Evolutionary conservation across 2,113 vertebrate species (phyloP).

Genomic region (Hippocampus abdominalis): DNA sequence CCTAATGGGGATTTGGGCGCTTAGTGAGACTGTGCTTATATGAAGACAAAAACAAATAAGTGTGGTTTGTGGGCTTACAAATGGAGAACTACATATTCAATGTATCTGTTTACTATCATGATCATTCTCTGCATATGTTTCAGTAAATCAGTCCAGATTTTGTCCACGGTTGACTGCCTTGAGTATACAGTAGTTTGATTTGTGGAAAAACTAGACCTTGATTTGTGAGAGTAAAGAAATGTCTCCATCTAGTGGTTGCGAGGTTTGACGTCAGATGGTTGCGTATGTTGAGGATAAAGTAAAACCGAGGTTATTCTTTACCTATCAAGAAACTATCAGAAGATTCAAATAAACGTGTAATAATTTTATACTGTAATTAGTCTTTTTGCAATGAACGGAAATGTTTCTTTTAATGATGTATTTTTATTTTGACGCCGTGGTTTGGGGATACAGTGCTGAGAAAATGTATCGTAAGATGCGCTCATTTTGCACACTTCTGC

Average conservation of each 20-base stretch:
- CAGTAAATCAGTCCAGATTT: background rate
- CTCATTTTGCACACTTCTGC: too few species aligned
- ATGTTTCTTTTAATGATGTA: background rate
- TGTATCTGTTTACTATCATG: background rate
- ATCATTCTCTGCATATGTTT: background rate
- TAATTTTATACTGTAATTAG: too few species aligned
- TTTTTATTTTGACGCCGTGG: background rate
- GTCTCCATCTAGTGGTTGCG: constrained; percentile 43
- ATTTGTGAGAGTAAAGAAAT: background rate
- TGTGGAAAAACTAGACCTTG: background rate
- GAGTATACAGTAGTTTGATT: background rate
- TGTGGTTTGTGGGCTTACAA: background rate
- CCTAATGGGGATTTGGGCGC: background rate
- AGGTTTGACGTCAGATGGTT: background rate
- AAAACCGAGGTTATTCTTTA: too few species aligned
- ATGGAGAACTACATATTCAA: background rate
- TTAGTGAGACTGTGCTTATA: too few species aligned
- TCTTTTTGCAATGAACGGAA: too few species aligned
- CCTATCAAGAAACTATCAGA: too few species aligned
- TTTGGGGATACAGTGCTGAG: too few species aligned
- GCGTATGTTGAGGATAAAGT: too few species aligned
- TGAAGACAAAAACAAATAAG: background rate
- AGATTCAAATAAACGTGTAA: background rate
- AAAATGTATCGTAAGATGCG: too few species aligned
- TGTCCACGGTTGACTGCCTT: too few species aligned